Evolutionary conservation across 1,140 invertebrate genomes (phyloP).

Genomic region (Coenobita brevimanus): DNA sequence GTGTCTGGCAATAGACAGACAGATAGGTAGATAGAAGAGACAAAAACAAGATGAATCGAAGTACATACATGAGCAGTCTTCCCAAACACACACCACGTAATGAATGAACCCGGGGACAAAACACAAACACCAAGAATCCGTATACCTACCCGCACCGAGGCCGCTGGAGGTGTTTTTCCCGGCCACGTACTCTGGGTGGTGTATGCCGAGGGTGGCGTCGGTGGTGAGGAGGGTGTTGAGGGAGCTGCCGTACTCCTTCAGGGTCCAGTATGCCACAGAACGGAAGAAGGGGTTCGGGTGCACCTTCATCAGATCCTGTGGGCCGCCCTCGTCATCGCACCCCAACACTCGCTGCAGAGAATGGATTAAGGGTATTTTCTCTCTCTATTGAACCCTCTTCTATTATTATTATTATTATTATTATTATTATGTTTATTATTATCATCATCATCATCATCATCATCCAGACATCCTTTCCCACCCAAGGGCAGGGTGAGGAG

Average conservation of each 20-base stretch:
- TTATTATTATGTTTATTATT: no score
- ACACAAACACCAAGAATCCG: background rate
- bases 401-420: no score
- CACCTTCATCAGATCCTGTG: slow-evolving; percentile 81
- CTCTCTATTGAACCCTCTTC: no score
- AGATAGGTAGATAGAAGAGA: no score
- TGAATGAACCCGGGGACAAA: no score
- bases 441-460: no score
- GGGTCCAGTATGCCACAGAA: slow-evolving; percentile 97
- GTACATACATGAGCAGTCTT: no score
- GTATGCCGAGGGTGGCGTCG: slow-evolving; percentile 80
- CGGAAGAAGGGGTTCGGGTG: slow-evolving; percentile 97
- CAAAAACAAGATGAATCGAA: no score
- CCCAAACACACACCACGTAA: background rate
- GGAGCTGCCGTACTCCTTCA: slow-evolving; percentile 93
- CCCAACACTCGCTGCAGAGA: slow-evolving; percentile 72
- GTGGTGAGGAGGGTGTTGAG: slow-evolving; percentile 89
- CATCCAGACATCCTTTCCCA: no score
- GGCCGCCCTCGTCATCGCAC: slow-evolving; percentile 73
- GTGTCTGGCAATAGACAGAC: no score
- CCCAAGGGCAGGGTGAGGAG: no score
- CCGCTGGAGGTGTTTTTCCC: slow-evolving; percentile 72
- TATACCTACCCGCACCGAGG: background rate
- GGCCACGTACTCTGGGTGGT: slow-evolving; percentile 84
- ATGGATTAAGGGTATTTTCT: no score